phyloP scores from a whole-genome alignment of 1,140 invertebrate genomes.

The Dendroctonus ponderosae region DNA sequence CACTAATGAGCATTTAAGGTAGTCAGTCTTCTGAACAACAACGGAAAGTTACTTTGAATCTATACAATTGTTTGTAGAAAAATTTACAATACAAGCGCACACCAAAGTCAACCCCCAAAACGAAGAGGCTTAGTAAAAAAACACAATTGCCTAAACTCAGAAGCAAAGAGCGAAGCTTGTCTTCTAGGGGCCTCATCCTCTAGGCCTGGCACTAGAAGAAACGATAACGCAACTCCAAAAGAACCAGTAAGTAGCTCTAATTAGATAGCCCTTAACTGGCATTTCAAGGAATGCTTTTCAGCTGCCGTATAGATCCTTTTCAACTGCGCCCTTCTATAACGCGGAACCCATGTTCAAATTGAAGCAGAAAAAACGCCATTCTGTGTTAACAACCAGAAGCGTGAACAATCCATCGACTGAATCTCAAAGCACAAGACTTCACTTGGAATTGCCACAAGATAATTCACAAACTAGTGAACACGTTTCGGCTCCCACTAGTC shows the following conservation, averaged over 20 bases:
- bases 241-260: neutral
- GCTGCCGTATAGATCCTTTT: slow-evolving; percentile 1
- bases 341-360: slow-evolving; percentile 6
- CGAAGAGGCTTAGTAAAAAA: slow-evolving; percentile 13
- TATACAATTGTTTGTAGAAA: slow-evolving; percentile 6
- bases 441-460: too few species aligned
- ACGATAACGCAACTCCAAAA: too few species aligned
- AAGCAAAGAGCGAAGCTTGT: slow-evolving; percentile 12
- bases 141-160: slow-evolving; percentile 24
- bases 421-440: neutral
- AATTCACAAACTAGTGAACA: too few species aligned
- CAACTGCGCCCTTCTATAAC: neutral
- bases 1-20: slow-evolving; percentile 25
- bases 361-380: slow-evolving; percentile 7
- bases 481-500: too few species aligned
- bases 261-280: neutral
- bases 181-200: slow-evolving; percentile 8
- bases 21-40: neutral
- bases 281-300: slow-evolving; percentile 3
- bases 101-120: slow-evolving; percentile 4
- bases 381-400: slow-evolving; percentile 4
- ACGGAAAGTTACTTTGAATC: neutral
- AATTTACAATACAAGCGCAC: slow-evolving; percentile 15
- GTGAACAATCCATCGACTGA: slow-evolving; percentile 1
- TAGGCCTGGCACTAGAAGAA: slow-evolving; percentile 25